Conservation (phyloP, 2,113 vertebrate genomes). For the Anolis carolinensis region DNA sequence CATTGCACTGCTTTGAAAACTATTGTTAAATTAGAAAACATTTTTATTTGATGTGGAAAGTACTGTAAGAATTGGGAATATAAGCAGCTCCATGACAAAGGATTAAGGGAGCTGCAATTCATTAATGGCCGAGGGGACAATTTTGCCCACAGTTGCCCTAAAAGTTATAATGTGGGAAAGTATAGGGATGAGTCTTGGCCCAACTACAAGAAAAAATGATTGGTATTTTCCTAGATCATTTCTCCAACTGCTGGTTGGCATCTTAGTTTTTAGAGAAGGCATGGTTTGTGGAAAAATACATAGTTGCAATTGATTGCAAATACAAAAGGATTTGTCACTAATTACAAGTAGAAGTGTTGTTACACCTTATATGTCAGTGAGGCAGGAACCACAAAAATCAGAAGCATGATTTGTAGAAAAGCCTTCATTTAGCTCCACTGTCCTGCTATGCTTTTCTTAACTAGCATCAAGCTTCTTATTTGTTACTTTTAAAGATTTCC, state of each 20-base stretch:
- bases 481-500: not conserved
- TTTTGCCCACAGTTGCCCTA: too few species aligned
- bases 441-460: not conserved
- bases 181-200: not conserved
- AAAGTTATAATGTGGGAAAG: not conserved
- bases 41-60: not conserved
- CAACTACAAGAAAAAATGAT: not conserved
- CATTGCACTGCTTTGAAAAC: not conserved
- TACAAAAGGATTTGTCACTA: not conserved
- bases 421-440: not conserved
- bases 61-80: not conserved
- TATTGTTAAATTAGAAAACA: not conserved
- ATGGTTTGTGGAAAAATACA: not conserved
- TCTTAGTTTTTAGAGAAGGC: not conserved
- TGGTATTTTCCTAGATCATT: not conserved
- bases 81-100: not conserved
- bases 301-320: not conserved
- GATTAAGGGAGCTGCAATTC: too few species aligned
- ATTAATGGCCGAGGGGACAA: too few species aligned
- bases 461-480: not conserved
- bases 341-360: not conserved
- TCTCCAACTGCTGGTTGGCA: not conserved
- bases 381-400: not conserved
- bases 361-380: not conserved
- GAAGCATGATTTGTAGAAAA: not conserved